Evolutionary conservation across 1,140 invertebrate species (phyloP), one percentile per base, ranked within the genome.

Genomic region (Trichonephila clavipes): DNA sequence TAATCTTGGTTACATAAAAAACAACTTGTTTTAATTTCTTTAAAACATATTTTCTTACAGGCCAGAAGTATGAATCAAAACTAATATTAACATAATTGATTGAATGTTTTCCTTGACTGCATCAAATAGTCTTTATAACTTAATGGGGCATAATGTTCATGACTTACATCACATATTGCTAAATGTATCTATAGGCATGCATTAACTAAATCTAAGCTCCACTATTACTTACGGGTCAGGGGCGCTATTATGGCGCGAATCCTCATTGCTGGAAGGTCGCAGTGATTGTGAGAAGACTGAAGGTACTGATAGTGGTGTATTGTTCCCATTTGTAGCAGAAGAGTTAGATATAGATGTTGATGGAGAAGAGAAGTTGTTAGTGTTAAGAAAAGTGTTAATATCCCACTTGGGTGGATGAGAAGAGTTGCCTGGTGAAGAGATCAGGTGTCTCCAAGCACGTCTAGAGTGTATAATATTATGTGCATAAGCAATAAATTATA

Each of bases 401-500:
- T 93, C 92, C 92, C 92, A 93, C 34, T 93, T 93, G 24, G 91
- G 83, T 18, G 82, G 40, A 19, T 61, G 61, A 34, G 66, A 86
- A 5, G 72, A 44, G 28, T 93, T 93, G 1, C 92, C 92, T 59
- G 92, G 92, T 0, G 92, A 93, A 88, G 85, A 58, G 44, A 93
- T 86, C n/a, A 93, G 83, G 83, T 93, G 92, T 24, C 86, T 34
- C 92, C 92, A 93, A 24, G 64, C 77, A n/a, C 92, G 85, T 82
- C 92, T 93, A 34, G 14, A 18, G n/a, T 51, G 34, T 19, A 83
- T 51, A 83, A 59, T 58, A 69, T n/a, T 51, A 51, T 51, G 51
- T 51, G 8, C 2, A 12, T n/a, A 66, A 66, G 24, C 28, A 82
- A 5, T 21, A 21, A 44, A 7, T 40, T 83, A 40, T 10, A n/a